phyloP scores from a whole-genome alignment of 2,797 vertebrate genomes.

The Ambastaia sidthimunki region DNA sequence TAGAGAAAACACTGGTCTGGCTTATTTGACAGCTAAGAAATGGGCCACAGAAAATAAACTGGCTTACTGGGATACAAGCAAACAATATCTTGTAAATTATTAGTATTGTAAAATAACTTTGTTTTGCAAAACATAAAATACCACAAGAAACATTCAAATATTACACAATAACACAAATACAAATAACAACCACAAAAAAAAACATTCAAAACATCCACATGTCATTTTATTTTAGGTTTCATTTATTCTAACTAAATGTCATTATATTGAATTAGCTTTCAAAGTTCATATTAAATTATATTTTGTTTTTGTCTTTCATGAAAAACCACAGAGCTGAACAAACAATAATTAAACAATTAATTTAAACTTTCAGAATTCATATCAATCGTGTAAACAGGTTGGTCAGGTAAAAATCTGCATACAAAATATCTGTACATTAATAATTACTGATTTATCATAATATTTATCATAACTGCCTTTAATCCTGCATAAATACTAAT shows the following conservation, averaged over 20 bases:
- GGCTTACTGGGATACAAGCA: background rate
- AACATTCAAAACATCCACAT: background rate
- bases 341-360: background rate
- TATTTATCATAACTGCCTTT: background rate
- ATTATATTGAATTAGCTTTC: background rate
- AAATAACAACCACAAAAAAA: too few species aligned
- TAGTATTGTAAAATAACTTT: background rate
- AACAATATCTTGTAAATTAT: background rate
- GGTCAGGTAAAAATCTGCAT: background rate
- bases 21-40: background rate
- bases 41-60: background rate
- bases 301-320: background rate
- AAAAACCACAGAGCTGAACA: background rate
- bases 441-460: too few species aligned
- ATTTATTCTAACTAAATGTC: background rate
- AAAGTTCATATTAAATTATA: background rate
- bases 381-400: background rate
- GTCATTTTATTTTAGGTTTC: too few species aligned
- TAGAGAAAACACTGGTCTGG: background rate
- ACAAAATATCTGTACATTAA: too few species aligned
- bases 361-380: background rate
- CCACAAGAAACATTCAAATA: background rate
- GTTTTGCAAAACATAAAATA: background rate
- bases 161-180: too few species aligned
- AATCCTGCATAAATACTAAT: background rate